These are phyloP conservation scores for Rhadina sibilatrix DNA, from an alignment of 2,113 vertebrate species.

Conservation along the genomic window DNA sequence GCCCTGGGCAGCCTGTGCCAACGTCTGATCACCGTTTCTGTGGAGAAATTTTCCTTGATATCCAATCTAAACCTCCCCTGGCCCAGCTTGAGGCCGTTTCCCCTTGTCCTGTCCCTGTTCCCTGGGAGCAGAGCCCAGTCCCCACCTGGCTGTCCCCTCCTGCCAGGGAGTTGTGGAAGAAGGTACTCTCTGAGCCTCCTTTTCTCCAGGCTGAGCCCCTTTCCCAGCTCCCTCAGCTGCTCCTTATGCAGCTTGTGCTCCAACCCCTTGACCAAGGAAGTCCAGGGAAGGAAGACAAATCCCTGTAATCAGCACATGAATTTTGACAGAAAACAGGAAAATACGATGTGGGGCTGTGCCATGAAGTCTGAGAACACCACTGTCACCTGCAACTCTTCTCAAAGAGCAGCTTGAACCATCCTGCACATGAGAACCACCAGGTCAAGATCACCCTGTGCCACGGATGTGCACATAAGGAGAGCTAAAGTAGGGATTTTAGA, in stretches of 20 bases:
- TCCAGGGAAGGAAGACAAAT: background rate
- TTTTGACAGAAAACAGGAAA: background rate
- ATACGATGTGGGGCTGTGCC: rapidly evolving
- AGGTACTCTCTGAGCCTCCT: background rate
- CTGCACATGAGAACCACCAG: background rate
- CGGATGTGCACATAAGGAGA: background rate
- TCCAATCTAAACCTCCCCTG: background rate
- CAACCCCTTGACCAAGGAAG: background rate
- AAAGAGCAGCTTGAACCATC: background rate
- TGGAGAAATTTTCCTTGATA: background rate
- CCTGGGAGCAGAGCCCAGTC: background rate
- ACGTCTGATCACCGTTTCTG: background rate
- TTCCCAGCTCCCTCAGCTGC: background rate
- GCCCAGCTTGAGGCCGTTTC: rapidly evolving
- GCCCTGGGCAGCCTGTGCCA: background rate
- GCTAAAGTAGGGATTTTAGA: background rate
- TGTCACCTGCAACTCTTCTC: background rate
- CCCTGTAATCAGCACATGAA: rapidly evolving
- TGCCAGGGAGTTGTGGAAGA: background rate
- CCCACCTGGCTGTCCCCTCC: background rate
- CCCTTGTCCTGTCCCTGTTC: background rate
- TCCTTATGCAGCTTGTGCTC: too few relatives aligned
- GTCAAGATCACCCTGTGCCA: background rate
- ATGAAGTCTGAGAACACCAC: background rate
- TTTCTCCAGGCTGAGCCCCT: background rate